These are phyloP conservation scores for Drosophila seguyi DNA, from an alignment of 1,140 invertebrate genomes.

Conservation along the genomic window DNA sequence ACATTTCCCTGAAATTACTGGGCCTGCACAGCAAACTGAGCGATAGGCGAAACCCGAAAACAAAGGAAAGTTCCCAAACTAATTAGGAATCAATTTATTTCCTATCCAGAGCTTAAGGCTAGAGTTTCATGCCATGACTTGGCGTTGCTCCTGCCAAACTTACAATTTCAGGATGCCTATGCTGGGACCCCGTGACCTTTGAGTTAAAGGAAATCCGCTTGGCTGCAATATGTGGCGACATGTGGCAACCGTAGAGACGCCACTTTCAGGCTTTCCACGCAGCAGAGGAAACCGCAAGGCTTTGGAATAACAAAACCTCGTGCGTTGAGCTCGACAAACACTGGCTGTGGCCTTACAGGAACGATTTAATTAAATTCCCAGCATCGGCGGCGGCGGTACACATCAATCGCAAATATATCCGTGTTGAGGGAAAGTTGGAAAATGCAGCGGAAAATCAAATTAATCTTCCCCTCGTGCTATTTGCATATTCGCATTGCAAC, in stretches of 20 bases:
- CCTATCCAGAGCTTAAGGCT: not conserved
- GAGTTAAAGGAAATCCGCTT: constrained; percentile 13
- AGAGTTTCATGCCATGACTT: constrained; percentile 6
- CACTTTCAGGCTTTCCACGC: constrained; percentile 13
- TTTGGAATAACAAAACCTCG: constrained; percentile 8
- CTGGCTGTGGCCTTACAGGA: not conserved
- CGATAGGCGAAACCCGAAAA: not conserved
- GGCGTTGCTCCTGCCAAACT: not conserved
- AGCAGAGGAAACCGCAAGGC: constrained; percentile 13
- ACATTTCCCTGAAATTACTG: not conserved
- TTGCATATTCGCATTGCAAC: constrained; percentile 47
- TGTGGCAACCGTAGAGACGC: constrained; percentile 21
- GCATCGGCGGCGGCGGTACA: not conserved
- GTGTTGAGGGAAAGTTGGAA: constrained; percentile 25
- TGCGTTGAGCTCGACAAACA: not conserved
- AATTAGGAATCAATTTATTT: constrained; percentile 42
- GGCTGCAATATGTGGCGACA: constrained; percentile 38
- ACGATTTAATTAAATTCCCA: constrained; percentile 45
- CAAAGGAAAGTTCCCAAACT: constrained; percentile 13
- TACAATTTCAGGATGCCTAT: not conserved
- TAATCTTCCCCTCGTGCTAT: constrained; percentile 50
- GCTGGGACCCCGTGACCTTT: constrained; percentile 36
- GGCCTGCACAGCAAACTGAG: not conserved
- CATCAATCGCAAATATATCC: constrained; percentile 22
- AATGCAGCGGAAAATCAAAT: constrained; percentile 63